Base-by-base conservation (phyloP, 2,113 vertebrate genomes). In the Neoarius graeffei region DNA sequence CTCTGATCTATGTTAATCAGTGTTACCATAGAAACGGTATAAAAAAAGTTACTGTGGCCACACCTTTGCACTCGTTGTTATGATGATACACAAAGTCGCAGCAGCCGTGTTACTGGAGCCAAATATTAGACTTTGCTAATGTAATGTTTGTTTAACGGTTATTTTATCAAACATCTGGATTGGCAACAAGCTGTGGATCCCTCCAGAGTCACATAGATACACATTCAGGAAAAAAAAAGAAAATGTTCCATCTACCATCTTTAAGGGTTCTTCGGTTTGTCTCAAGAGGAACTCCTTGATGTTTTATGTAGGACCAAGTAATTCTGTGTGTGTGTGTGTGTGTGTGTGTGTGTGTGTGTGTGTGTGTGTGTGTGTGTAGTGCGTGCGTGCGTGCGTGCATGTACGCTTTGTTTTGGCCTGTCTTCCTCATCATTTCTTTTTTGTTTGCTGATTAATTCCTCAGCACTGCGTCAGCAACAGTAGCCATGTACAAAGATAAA, bases 381-480 rank as follows among this genome's bases (percentile, higher is more conserved):
- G n/a, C n/a, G 48, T 7, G 50, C 14, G 57, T 62, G 56, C 71
- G 77, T 91, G 83, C 88, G 86, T 88, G 25, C 80, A 84, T 86
- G 2, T 23, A 30, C 69, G 64, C 76, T 64, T 59, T 81, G 89
- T 89, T 77, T 57, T 80, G 86, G 85, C 88, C 56, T 80, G 74
- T 85, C 69, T 86, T 30, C 42, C 42, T 42, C 30, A 60, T 50
- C 20, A 3, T n/a, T 35, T 27, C 56, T 76, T 27, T 85, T 81
- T 54, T 30, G 42, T 23, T 35, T 59, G 14, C 35, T 76, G 11
- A 13, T 86, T 56, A 60, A 62, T 86, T 86, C 30, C 66, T 85
- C 62, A 14, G 30, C 79, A 54, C 57, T 56, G 79, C 84, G 35
- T 73, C 62, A 42, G 71, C 42, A 83, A 69, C 20, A 27, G 35